Conservation (phyloP, 2,113 vertebrate species). For the Tor tambroides region DNA sequence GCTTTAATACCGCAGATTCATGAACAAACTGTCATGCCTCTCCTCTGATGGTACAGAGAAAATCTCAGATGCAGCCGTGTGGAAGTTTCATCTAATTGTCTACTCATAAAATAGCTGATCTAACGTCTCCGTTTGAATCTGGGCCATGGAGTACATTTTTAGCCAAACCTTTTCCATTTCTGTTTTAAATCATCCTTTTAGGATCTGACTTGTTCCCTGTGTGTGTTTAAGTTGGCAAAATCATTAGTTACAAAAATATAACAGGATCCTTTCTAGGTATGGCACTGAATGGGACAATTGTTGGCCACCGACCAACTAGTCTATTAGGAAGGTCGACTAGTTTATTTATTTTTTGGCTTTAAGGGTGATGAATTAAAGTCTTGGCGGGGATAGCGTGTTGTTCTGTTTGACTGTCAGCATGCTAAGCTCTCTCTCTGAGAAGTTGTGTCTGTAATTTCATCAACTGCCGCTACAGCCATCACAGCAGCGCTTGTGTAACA, state of each 20-base stretch:
- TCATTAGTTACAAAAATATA: neutral
- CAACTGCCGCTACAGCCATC: neutral
- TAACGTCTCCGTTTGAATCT: slow-evolving; percentile 26
- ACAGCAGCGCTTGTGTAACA: neutral
- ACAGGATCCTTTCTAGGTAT: neutral
- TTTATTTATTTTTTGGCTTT: neutral
- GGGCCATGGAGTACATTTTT: slow-evolving; percentile 21
- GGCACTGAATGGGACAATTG: neutral
- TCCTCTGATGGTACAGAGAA: slow-evolving; percentile 19
- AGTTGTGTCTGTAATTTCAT: slow-evolving; percentile 3
- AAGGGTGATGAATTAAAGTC: neutral
- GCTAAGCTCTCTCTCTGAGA: neutral
- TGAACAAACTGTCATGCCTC: neutral
- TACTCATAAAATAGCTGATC: slow-evolving; percentile 28
- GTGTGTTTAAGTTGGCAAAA: neutral
- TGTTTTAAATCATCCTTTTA: slow-evolving; percentile 19
- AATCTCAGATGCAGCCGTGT: neutral
- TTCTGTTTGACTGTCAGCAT: neutral
- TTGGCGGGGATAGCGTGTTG: neutral
- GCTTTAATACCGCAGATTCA: slow-evolving; percentile 7
- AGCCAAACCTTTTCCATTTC: slow-evolving; percentile 22
- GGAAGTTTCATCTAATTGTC: slow-evolving; percentile 35
- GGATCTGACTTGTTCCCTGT: neutral
- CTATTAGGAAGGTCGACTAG: neutral
- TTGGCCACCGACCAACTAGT: neutral